phyloP scores from a whole-genome alignment of 2,113 vertebrate genomes.

The Dasyprocta punctata region DNA sequence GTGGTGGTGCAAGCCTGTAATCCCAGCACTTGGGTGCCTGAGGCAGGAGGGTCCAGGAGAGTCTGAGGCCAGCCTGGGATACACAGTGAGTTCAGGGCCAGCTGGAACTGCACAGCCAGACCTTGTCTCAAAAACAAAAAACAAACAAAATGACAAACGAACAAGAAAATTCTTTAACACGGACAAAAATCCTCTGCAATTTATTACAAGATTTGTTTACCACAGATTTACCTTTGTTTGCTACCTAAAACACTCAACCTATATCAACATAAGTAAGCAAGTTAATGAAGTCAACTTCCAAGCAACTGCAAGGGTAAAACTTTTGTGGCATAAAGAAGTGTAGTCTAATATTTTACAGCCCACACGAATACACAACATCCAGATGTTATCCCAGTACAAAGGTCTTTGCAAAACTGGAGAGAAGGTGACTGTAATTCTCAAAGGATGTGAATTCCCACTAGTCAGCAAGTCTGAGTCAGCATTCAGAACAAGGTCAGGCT shows the following conservation, averaged over 20 bases:
- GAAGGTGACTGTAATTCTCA: slow-evolving; percentile 45
- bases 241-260: not conserved
- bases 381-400: slow-evolving; percentile 50
- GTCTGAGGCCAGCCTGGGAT: not conserved
- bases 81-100: not conserved
- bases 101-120: not conserved
- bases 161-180: not conserved
- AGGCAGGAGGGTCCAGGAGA: no score
- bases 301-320: slow-evolving; percentile 30
- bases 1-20: not conserved
- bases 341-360: slow-evolving; percentile 32
- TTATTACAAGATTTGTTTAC: slow-evolving; percentile 29
- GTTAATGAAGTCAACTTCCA: slow-evolving; percentile 35
- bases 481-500: not conserved
- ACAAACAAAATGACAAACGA: no score
- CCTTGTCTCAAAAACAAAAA: not conserved
- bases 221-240: not conserved
- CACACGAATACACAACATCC: not conserved
- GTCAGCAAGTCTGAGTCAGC: slow-evolving; percentile 54
- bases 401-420: slow-evolving; percentile 63
- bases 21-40: not conserved
- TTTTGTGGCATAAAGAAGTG: not conserved
- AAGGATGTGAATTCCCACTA: slow-evolving; percentile 39
- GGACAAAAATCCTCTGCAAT: not conserved
- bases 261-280: not conserved